Conservation (phyloP, 2,888 invertebrate genomes). For the Drosophila maculinotata region DNA sequence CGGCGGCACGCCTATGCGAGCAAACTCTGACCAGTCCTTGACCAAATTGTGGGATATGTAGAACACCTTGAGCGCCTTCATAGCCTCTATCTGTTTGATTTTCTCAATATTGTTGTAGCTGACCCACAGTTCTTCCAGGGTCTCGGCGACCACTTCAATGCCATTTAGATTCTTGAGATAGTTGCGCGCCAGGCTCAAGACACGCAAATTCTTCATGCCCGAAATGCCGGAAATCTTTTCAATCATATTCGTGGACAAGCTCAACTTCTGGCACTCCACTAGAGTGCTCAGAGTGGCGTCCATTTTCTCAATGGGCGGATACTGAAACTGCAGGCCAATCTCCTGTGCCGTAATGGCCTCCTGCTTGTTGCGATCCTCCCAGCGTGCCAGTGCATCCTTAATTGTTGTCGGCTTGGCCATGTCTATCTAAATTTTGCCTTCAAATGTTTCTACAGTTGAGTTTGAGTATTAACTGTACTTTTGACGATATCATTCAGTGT, state of each 20-base stretch:
- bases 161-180: slow-evolving; percentile 96
- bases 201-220: slow-evolving; percentile 92
- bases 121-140: slow-evolving; percentile 96
- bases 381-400: slow-evolving; percentile 94
- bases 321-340: slow-evolving; percentile 93
- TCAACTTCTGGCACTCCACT: slow-evolving; percentile 92
- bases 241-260: slow-evolving; percentile 96
- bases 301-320: slow-evolving; percentile 98
- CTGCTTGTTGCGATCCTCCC: slow-evolving; percentile 91
- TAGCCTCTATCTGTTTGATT: slow-evolving; percentile 92
- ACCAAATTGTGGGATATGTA: slow-evolving; percentile 94
- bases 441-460: not conserved
- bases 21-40: slow-evolving; percentile 96
- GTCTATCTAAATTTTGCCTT: not conserved
- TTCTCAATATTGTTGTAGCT: slow-evolving; percentile 97
- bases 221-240: slow-evolving; percentile 95
- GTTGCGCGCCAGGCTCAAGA: slow-evolving; percentile 95
- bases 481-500: not conserved
- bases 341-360: slow-evolving; percentile 89
- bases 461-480: not conserved
- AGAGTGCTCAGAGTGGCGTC: slow-evolving; percentile 92
- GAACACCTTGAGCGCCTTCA: slow-evolving; percentile 93
- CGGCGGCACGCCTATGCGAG: slow-evolving; percentile 90
- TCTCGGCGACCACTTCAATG: slow-evolving; percentile 94
- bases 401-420: slow-evolving; percentile 91